Conservation (phyloP, 1,140 invertebrate genomes). For the Nylanderia fulva region DNA sequence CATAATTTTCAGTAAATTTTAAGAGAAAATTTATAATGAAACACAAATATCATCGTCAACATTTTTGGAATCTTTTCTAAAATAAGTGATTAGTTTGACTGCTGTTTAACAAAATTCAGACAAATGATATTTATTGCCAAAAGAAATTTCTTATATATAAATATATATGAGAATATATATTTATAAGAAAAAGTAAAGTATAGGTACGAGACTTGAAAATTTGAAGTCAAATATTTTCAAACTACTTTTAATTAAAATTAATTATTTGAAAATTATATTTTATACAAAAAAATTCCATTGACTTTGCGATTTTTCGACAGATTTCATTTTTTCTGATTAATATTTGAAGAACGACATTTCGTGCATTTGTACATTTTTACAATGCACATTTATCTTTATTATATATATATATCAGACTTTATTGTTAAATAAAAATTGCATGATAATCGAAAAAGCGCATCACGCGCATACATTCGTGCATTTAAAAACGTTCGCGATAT, state of each 20-base stretch:
- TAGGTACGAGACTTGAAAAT: too few species aligned
- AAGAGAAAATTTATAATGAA: background rate
- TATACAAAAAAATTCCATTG: background rate
- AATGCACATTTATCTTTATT: background rate
- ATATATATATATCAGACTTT: too few species aligned
- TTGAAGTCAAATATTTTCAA: background rate
- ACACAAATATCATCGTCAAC: background rate
- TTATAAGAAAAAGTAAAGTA: too few species aligned
- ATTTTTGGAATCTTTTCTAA: background rate
- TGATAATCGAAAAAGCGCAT: background rate
- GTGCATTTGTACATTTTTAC: background rate
- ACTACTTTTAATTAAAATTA: background rate
- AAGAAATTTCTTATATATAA: background rate
- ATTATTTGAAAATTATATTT: background rate
- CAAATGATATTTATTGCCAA: background rate
- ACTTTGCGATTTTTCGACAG: background rate
- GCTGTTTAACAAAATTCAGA: background rate
- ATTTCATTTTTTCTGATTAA: background rate
- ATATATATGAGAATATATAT: background rate
- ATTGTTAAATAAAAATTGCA: constrained; percentile 19
- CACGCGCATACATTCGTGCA: background rate
- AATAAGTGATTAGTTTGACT: background rate
- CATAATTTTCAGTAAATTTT: too few species aligned
- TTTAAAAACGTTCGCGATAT: constrained; percentile 7
- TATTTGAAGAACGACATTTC: background rate